phyloP scores from a whole-genome alignment of 2,797 vertebrate species.

The Sylvilagus floridanus region DNA sequence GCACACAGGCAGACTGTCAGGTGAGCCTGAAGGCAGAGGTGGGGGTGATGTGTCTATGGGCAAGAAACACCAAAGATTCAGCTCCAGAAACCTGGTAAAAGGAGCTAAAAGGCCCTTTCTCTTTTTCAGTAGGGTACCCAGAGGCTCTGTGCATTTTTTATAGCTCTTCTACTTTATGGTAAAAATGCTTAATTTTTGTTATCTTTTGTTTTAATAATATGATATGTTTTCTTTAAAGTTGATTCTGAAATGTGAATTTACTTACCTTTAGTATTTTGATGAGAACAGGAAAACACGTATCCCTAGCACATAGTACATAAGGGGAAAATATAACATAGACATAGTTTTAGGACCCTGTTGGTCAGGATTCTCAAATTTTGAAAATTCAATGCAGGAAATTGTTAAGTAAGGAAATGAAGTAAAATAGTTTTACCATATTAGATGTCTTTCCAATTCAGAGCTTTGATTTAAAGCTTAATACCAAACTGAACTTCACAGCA shows the following conservation, averaged over 20 bases:
- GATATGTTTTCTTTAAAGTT: conserved; percentile 40
- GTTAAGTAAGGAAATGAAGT: conserved; percentile 58
- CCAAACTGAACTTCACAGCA: conserved; percentile 28
- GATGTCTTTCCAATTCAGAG: conserved; percentile 53
- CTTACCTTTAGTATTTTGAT: no score
- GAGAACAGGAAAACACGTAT: no score
- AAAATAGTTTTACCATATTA: conserved; percentile 61
- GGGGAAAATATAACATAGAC: conserved; percentile 50
- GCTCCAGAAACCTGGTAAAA: neutral
- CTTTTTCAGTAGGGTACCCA: neutral
- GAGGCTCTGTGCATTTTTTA: neutral
- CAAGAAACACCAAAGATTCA: neutral
- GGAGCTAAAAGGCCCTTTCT: neutral
- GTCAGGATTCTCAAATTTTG: conserved; percentile 37
- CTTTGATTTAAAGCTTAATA: conserved; percentile 47
- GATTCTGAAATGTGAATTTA: neutral
- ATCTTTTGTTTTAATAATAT: conserved; percentile 40
- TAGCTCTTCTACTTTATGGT: conserved; percentile 19
- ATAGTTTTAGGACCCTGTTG: conserved; percentile 12
- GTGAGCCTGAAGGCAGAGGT: neutral
- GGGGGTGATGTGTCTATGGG: accelerated
- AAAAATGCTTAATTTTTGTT: neutral
- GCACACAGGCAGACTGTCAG: neutral
- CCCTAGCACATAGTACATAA: no score
- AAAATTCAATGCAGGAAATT: conserved; percentile 57